Evolutionary conservation across 2,888 invertebrate genomes (phyloP), one percentile per base, ranked within the genome.

Genomic region (Epirrita christyi): DNA sequence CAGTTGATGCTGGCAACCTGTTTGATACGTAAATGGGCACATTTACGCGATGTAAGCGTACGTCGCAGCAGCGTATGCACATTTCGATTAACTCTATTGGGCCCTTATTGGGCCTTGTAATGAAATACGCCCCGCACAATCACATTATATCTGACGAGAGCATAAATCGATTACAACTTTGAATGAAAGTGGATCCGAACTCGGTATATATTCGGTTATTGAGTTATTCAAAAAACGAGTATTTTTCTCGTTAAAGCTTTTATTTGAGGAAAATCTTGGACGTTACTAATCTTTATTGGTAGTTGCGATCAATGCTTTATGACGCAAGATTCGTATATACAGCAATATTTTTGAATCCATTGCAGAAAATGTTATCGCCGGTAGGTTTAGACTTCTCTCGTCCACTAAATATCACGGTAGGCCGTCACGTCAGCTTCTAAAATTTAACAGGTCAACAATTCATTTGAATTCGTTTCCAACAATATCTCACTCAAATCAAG

Each of bases 71-170:
- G 69, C 77, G 73, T 78, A 77, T 80, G 79, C 80, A 77, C 72
- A 78, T 77, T 83, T 76, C 81, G 77, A 84, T 85, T 82, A 81
- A 81, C 76, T 77, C 69, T 75, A 76, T 79, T 75, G 21, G 21
- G 21, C 21, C 21, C 21, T 21, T 21, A n/a, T 21, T 21, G 73
- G 72, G 51, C 63, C 51, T 63, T 61, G 72, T 80, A 82, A 85
- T 83, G 77, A 85, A 84, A 85, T 75, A 72, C 66, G 57, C 64
- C 36, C 64, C 60, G 65, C 68, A 66, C 72, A 81, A 76, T 80
- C 75, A 81, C 83, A 82, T 84, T 74, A 73, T 79, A 76, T 72
- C 70, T 64, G 63, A 59, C 61, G 59, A 66, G 55, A 56, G 62
- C 63, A 66, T 72, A 71, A 80, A 72, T 72, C 64, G 68, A 75